Evolutionary conservation across 2,888 invertebrate species (phyloP), one percentile per base, ranked within the genome.

Genomic region (Calephelis perditalis): DNA sequence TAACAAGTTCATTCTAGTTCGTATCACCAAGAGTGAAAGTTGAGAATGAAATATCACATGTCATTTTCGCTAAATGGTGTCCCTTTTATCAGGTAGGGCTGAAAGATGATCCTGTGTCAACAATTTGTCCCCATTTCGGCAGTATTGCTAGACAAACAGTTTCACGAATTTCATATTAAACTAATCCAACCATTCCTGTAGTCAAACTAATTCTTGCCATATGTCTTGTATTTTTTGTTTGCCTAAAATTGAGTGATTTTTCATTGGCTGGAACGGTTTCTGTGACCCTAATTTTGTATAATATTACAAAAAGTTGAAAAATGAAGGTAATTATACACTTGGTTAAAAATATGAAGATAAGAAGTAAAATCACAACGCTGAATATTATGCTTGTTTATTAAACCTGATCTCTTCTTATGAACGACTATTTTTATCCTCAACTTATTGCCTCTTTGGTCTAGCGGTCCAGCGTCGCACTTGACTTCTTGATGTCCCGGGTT

Each of bases 101-200:
- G 82, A 86, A 89, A 89, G 80, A 83, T 80, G 88, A 88, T 80
- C 86, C 87, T 82, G 74, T 77, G 84, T 85, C 82, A 88, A 87
- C 88, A 90, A 87, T 86, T 87, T 87, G 87, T 86, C 79, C 80
- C 79, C 79, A 74, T 84, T 86, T 85, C 82, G 84, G 76, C 76
- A 78, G 81, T 72, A 78, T 82, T 83, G 80, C 82, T 83, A 88
- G 75, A 82, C 78, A 88, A 88, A 89, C 86, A 87, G 65, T 70
- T 78, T 81, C 86, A 86, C 88, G 86, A 81, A 87, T 79, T 79
- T 81, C 79, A 82, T 84, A 85, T 88, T 81, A 83, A 75, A 73
- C 80, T 90, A 89, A 89, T 88, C 88, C 85, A 71, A 66, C 81
- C 83, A 82, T 87, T 86, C 86, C 82, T 81, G 70, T 65, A 66